These are phyloP conservation scores for Ypsolopha sequella DNA, from an alignment of 2,888 invertebrate genomes.

Conservation along the genomic window DNA sequence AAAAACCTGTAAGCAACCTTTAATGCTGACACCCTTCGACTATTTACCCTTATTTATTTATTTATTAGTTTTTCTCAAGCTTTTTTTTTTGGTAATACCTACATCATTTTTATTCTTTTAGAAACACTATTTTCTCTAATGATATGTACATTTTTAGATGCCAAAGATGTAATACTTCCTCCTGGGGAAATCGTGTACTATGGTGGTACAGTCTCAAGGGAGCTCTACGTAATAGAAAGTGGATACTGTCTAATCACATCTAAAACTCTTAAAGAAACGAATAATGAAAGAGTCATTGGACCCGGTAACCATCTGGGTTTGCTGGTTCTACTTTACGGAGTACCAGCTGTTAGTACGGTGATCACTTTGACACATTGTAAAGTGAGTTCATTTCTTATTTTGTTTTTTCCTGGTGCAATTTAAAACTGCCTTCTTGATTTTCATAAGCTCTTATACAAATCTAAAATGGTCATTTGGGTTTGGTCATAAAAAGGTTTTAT, in stretches of 20 bases:
- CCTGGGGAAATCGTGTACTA: slow-evolving; percentile 66
- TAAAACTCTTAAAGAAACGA: slow-evolving; percentile 32
- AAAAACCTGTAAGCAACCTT: too few species aligned
- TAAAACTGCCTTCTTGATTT: too few species aligned
- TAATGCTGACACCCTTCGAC: too few species aligned
- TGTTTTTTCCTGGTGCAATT: too few species aligned
- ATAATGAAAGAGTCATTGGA: slow-evolving; percentile 44
- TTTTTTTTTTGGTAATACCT: too few species aligned
- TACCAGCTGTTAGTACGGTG: slow-evolving; percentile 55
- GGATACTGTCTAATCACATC: slow-evolving; percentile 60
- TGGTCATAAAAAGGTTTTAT: too few species aligned
- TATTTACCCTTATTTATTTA: too few species aligned
- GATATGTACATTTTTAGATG: slow-evolving; percentile 26
- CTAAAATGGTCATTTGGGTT: too few species aligned
- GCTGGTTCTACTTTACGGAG: slow-evolving; percentile 56
- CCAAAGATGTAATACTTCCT: slow-evolving; percentile 55
- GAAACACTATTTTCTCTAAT: background rate
- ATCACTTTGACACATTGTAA: slow-evolving; percentile 66
- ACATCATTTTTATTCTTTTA: too few species aligned
- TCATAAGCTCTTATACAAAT: too few species aligned
- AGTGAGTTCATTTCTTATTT: slow-evolving; percentile 22
- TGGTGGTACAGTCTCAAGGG: slow-evolving; percentile 60
- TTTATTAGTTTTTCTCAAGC: too few species aligned
- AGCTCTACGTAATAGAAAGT: slow-evolving; percentile 63
- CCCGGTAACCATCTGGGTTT: slow-evolving; percentile 60